These are phyloP conservation scores for Podocnemis expansa DNA, from an alignment of 2,113 vertebrate species.

Conservation along the genomic window DNA sequence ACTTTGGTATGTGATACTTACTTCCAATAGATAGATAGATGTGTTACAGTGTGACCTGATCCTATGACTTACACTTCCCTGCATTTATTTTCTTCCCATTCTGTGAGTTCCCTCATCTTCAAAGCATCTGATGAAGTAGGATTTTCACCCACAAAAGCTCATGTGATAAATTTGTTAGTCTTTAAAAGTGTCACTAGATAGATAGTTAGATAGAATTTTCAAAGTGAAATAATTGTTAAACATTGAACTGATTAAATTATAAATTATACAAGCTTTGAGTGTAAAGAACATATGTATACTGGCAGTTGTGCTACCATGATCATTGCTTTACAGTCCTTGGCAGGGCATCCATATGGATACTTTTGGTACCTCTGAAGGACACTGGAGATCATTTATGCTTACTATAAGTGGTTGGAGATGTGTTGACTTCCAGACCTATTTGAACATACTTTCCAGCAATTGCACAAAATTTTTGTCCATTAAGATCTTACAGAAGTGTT, in stretches of 20 bases:
- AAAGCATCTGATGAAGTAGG: too few species aligned
- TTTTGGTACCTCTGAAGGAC: not conserved
- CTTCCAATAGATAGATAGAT: too few species aligned
- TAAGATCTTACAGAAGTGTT: not conserved
- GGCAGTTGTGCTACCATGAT: not conserved
- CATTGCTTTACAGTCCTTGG: not conserved
- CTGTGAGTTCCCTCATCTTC: too few species aligned
- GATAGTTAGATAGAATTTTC: too few species aligned
- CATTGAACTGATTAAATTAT: not conserved
- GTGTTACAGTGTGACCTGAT: too few species aligned
- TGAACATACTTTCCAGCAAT: not conserved
- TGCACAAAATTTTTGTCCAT: not conserved
- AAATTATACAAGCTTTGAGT: not conserved
- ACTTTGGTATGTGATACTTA: not conserved
- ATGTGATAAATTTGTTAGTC: too few species aligned
- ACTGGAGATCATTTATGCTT: not conserved
- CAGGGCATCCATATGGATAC: not conserved
- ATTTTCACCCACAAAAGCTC: too few species aligned
- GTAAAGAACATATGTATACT: not conserved
- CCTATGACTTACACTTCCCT: too few species aligned
- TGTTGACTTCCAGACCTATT: not conserved
- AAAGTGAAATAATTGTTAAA: not conserved
- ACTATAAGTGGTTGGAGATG: not conserved
- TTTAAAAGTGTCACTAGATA: too few species aligned
- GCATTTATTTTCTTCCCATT: too few species aligned